A percentile compares a stretch with the other conserved stretches of the same genome.
Conservation (phyloP, 2,113 vertebrate species). For the Alaudala cheleensis region DNA sequence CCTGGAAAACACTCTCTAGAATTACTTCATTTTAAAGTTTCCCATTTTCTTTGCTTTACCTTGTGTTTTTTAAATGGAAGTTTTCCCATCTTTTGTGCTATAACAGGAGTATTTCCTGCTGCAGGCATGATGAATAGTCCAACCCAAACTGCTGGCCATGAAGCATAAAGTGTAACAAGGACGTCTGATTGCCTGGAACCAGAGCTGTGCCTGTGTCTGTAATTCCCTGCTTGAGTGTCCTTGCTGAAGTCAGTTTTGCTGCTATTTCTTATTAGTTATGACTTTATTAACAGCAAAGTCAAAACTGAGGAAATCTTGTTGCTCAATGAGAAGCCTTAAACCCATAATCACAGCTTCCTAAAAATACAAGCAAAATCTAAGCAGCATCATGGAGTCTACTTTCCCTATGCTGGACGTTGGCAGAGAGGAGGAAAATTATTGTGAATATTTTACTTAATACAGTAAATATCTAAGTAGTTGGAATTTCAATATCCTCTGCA, state of each 20-base stretch:
- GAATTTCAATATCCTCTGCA: not conserved
- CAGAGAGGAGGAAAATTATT: not conserved
- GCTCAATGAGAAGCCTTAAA: not conserved
- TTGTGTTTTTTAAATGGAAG: not conserved
- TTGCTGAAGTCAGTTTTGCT: constrained; percentile 4
- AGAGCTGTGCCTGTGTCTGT: not conserved
- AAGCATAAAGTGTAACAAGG: constrained; percentile 10
- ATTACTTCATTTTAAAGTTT: not conserved
- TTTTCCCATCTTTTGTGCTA: not conserved
- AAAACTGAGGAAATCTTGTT: not conserved
- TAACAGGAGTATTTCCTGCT: not conserved
- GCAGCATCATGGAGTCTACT: not conserved
- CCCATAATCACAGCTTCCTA: not conserved
- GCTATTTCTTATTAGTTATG: not conserved
- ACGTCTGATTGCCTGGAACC: not conserved
- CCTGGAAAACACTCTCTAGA: not conserved
- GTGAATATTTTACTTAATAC: not conserved
- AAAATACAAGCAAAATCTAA: not conserved
- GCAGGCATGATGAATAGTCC: not conserved
- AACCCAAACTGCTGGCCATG: not conserved
- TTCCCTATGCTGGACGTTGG: not conserved
- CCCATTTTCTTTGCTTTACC: not conserved
- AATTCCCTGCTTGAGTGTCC: not conserved
- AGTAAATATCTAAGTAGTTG: not conserved
- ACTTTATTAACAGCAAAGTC: not conserved